Evolutionary conservation across 1,140 invertebrate genomes (phyloP).

Genomic region (Calephelis virginiensis): DNA sequence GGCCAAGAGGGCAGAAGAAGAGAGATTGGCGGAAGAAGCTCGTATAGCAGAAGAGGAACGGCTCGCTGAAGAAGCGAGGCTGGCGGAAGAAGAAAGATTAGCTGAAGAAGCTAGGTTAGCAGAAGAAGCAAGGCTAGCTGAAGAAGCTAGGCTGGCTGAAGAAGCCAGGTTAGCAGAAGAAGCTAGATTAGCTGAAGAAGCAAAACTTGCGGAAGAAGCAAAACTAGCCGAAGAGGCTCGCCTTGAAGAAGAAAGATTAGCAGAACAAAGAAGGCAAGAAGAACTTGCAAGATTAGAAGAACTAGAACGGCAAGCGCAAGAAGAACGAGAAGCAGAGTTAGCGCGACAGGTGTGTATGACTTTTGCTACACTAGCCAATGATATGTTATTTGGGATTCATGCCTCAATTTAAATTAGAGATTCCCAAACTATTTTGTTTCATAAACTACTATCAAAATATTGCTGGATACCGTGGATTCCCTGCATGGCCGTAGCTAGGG

Average conservation of each 20-base stretch:
- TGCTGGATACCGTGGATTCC: too few relatives aligned
- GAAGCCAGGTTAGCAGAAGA: constrained; percentile 73
- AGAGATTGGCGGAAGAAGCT: constrained; percentile 74
- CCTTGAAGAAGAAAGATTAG: constrained; percentile 77
- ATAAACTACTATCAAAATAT: too few relatives aligned
- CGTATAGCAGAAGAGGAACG: constrained; percentile 73
- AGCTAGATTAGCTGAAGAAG: constrained; percentile 70
- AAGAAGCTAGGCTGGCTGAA: constrained; percentile 74
- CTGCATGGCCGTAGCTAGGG: too few relatives aligned
- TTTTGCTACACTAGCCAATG: neutral
- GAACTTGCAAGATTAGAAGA: constrained; percentile 77
- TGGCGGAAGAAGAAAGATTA: constrained; percentile 76
- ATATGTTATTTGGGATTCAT: too few relatives aligned
- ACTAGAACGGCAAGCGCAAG: constrained; percentile 77
- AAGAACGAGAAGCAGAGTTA: constrained; percentile 80
- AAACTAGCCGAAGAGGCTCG: constrained; percentile 69
- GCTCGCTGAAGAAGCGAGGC: constrained; percentile 73
- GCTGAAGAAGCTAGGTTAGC: constrained; percentile 78
- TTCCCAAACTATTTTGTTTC: too few relatives aligned
- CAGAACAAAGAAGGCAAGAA: constrained; percentile 79
- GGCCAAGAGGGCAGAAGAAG: constrained; percentile 75
- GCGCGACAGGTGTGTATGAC: constrained; percentile 69
- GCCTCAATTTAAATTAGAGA: too few relatives aligned
- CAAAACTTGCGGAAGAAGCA: constrained; percentile 71
- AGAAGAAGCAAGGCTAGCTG: constrained; percentile 78